Evolutionary conservation across 2,797 vertebrate species (phyloP), one percentile per base, ranked within the genome.

Genomic region (Peromyscus aztecus): DNA sequence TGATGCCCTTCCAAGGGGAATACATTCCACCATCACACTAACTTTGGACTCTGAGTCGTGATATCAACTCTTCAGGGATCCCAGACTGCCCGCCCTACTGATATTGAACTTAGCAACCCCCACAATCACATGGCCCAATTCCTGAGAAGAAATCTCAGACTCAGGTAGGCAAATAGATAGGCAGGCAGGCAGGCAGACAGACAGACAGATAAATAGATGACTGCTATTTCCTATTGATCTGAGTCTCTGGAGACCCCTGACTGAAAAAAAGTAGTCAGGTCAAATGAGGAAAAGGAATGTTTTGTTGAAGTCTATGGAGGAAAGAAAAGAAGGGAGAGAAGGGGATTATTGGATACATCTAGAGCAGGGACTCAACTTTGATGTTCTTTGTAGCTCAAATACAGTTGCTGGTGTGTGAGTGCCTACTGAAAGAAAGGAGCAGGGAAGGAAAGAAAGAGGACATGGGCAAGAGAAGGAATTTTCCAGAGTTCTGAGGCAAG

Each of bases 231-330:
- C 59, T 77, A 19, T 59, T 59, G 29, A 14, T 75, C 67, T 95
- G 46, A 65, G 63, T 90, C 40, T 88, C 86, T 49, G 63, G 63
- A 67, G 29, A 85, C 10, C 29, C 19, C 19, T 75, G 21, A 69
- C 23, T 65, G 82, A 59, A 95, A 91, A 91, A 89, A 57, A 52
- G 61, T 31, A 94, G 49, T 55, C 43, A 77, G 61, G 27, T 61
- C 75, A 92, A 80, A 82, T 29, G 85, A 85, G 52, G 34, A 65
- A 57, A 34, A 12, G 11, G 12, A 71, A 65, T 84, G 16, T 29
- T 59, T 34, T 46, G 43, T 12, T 37, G 87, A 87, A 13, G 34
- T 91, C 63, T 6, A 29, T 21, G 57, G 27, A 40, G 46, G 27
- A 80, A 43, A 12, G 52, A 88, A 73, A 24, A 27, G 24, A 24